Evolutionary conservation across 2,797 vertebrate genomes (phyloP).

Genomic region (Urosaurus nigricauda): DNA sequence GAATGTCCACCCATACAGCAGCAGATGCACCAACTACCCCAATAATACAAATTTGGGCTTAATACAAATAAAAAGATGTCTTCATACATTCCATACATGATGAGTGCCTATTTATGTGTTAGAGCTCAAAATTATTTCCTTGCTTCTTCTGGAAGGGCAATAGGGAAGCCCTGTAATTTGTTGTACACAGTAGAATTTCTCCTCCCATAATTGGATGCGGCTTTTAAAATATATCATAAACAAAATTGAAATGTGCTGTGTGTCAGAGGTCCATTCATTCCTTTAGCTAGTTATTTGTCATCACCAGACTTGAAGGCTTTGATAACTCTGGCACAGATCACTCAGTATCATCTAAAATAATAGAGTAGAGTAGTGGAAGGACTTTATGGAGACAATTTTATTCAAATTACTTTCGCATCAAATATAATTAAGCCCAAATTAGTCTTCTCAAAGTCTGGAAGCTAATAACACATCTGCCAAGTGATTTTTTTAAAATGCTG

Average conservation of each 20-base stretch:
- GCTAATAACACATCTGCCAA: not conserved
- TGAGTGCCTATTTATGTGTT: not conserved
- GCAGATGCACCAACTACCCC: no score
- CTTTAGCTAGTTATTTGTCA: not conserved
- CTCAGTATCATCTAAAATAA: slow-evolving; percentile 32
- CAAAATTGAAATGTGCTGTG: slow-evolving; percentile 15
- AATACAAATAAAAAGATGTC: not conserved
- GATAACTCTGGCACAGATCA: slow-evolving; percentile 16
- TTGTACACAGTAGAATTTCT: not conserved
- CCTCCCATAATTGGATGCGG: slow-evolving; percentile 8
- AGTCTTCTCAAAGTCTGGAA: slow-evolving; percentile 1
- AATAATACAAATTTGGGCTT: no score
- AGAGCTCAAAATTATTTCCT: not conserved
- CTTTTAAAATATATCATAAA: slow-evolving; percentile 39
- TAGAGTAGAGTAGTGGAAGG: slow-evolving; percentile 12
- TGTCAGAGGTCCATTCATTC: slow-evolving; percentile 9
- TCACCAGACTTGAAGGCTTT: slow-evolving; percentile 14
- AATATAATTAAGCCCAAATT: slow-evolving; percentile 42
- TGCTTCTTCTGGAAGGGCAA: not conserved
- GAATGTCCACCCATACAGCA: no score
- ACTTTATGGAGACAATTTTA: slow-evolving; percentile 18
- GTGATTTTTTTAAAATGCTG: slow-evolving; percentile 34
- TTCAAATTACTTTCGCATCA: slow-evolving; percentile 25
- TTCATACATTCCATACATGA: not conserved
- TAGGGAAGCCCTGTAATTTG: not conserved